These are phyloP conservation scores for Rhineura floridana DNA, from an alignment of 2,113 vertebrate genomes.

Conservation along the genomic window DNA sequence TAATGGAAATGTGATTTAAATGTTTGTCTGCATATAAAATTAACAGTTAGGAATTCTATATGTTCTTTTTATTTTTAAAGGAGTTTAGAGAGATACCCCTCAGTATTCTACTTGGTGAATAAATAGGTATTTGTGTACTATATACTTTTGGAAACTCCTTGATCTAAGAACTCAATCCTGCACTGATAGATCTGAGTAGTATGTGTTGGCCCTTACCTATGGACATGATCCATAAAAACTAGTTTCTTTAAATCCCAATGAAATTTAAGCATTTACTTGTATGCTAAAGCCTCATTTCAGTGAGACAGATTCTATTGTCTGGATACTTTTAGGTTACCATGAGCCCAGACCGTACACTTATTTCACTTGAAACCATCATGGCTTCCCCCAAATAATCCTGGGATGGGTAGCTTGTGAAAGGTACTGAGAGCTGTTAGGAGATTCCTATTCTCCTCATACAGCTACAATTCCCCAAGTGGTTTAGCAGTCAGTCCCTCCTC, in stretches of 20 bases:
- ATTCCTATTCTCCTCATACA: too few species aligned
- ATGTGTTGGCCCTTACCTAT: background rate
- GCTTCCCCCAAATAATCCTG: too few species aligned
- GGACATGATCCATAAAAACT: background rate
- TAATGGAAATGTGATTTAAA: conserved; percentile 31
- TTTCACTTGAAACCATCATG: too few species aligned
- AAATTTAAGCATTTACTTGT: background rate
- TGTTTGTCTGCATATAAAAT: conserved; percentile 8
- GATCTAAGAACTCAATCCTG: background rate
- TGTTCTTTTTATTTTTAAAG: background rate
- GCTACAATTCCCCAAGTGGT: too few species aligned
- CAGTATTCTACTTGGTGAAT: background rate
- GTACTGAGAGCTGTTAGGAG: too few species aligned
- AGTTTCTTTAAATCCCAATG: background rate
- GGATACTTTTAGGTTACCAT: background rate
- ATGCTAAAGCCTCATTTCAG: background rate
- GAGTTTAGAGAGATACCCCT: too few species aligned
- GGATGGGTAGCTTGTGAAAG: too few species aligned
- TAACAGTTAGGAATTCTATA: background rate
- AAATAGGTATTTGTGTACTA: background rate
- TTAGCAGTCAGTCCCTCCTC: too few species aligned
- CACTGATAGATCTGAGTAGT: background rate
- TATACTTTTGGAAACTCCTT: background rate
- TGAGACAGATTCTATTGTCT: background rate
- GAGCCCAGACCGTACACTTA: too few species aligned